These are phyloP conservation scores for Apotomis capreana DNA, from an alignment of 2,888 invertebrate genomes.

Conservation along the genomic window DNA sequence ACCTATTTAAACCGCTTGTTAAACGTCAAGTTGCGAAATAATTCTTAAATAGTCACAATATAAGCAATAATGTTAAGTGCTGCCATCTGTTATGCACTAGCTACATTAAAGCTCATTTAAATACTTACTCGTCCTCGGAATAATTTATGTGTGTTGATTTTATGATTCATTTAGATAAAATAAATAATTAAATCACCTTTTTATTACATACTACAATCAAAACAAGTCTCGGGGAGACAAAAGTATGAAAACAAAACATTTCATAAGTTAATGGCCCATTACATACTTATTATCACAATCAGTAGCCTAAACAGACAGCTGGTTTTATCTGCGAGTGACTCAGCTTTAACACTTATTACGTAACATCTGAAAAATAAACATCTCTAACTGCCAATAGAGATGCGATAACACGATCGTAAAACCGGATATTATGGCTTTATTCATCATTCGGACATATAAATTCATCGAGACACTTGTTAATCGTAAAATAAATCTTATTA, in stretches of 20 bases:
- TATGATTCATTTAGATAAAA: conserved; percentile 18
- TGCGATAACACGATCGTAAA: conserved; percentile 76
- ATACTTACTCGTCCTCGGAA: not conserved
- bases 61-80: conserved; percentile 6
- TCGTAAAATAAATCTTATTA: conserved; percentile 84
- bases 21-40: not conserved
- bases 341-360: conserved; percentile 53
- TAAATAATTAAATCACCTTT: conserved; percentile 9
- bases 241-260: conserved; percentile 36
- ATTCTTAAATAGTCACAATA: not conserved
- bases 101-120: conserved; percentile 9
- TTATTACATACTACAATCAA: conserved; percentile 7
- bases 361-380: conserved; percentile 67
- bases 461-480: conserved; percentile 84
- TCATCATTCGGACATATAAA: conserved; percentile 80
- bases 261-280: conserved; percentile 35
- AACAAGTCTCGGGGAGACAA: conserved; percentile 16
- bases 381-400: conserved; percentile 72
- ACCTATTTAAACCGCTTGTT: not conserved
- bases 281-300: conserved; percentile 35
- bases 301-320: conserved; percentile 41
- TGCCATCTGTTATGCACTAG: conserved; percentile 38
- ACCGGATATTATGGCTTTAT: conserved; percentile 79
- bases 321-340: conserved; percentile 61
- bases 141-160: conserved; percentile 6